Evolutionary conservation across 2,888 invertebrate species (phyloP), one percentile per base, ranked within the genome.

Genomic region (Platycnemis pennipes): DNA sequence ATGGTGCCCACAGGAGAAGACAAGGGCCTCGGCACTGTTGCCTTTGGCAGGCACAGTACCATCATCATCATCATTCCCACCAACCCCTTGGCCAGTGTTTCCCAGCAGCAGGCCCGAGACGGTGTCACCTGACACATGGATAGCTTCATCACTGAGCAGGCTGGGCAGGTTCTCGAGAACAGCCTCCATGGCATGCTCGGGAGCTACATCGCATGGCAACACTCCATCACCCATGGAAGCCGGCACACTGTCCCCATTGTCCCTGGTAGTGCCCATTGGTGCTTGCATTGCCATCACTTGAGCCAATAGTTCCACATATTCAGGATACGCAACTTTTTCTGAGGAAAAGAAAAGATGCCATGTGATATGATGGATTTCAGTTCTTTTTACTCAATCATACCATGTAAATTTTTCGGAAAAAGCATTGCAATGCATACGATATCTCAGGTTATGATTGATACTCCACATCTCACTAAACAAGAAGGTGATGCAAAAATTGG

Each of bases 1-100:
- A 46, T 94, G 94, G 89, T 95, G 95, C 42, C 95, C 95, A 94
- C 95, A 95, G 16, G 95, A 95, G 94, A 95, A 95, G 42, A 94
- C 95, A 1, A 94, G 94, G 19, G 95, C 94, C 13, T 94, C 94
- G 19, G 91, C 26, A 49, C 46, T 8, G 44, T 42, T 42, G n/a
- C 89, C 16, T 42, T 63, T 46, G 37, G 77, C 37, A 13, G 53
- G 42, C 44, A 94, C 94, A 45, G n/a, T 13, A 26, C 26, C 44
- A 8, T 26, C 94, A 31, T 37, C 26, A 4, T 42, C 85, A 45
- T 85, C 94, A 45, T 53, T 37, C 26, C 69, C 77, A n/a, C 31
- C 49, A 19, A 44, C 49, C 19, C n/a, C 37, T 42, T 45, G 37
- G 19, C 37, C 22, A 42, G 44, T 22, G 26, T 53, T 87, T 37